Base-by-base conservation (phyloP, 2,113 vertebrate species). In the Phyllostomus discolor region DNA sequence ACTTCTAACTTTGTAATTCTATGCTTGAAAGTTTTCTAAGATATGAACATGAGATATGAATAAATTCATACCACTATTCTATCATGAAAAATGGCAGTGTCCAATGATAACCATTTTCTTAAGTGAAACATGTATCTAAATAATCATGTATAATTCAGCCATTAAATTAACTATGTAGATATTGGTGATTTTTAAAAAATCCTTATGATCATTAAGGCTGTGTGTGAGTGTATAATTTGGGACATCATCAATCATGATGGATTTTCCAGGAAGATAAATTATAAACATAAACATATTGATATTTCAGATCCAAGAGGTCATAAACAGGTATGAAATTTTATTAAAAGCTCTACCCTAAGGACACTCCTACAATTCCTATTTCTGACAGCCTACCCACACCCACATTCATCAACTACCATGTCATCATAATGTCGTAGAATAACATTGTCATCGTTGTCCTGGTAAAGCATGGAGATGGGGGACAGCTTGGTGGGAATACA, bases 331-430 rank as follows among this genome's bases (percentile, higher is more conserved):
- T 1, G 41, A 35, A 35, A 12, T 46, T 95, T 97, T 97, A 94
- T 95, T 96, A 67, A 33, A 69, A 50, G 26, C n/a, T 50, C 78
- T 50, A 26, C 26, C n/a, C 9, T 20, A 19, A 78, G 54, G 19
- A 20, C 10, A 85, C 24, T 19, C n/a, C 67, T 88, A 38, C 54
- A 4, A 7, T 46, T n/a, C 24, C 31, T 43, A 5, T 41, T 43
- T 26, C 79, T 35, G 52, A 50, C 5, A 43, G 33, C 35, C 92
- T 98, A 98, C 31, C 97, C 97, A 96, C 97, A 98, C 10, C 97
- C 97, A 43, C 97, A 98, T 17, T 98, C 97, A 52, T 98, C 97
- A 2, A 98, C 97, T 2, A 97, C 94, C 97, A 98, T 98, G 52
- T 97, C 94, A 69, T 97, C 95, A 33, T 96, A 96, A 48, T 98